A percentile compares a stretch with the other conserved stretches of the same genome.
phyloP scores from a whole-genome alignment of 2,113 vertebrate species.

The Beaufortia kweichowensis region DNA sequence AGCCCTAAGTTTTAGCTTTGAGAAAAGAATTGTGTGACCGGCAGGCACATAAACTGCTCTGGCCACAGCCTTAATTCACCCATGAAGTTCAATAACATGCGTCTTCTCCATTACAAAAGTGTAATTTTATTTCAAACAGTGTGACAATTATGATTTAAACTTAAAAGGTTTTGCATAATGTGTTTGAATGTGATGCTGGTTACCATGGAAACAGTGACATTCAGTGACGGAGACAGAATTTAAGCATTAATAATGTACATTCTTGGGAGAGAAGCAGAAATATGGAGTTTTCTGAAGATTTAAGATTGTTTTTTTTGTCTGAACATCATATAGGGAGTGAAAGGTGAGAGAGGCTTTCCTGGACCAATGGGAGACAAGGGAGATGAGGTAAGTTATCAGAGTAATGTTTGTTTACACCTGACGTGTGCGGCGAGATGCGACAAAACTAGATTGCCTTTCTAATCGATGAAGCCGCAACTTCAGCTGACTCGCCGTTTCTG shows the following conservation, averaged over 20 bases:
- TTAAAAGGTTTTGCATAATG: slow-evolving; percentile 19
- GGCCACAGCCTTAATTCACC: neutral
- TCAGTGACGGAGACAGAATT: neutral
- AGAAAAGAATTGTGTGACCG: neutral
- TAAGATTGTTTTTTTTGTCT: slow-evolving; percentile 28
- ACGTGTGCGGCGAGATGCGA: neutral
- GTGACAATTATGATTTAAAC: slow-evolving; percentile 38
- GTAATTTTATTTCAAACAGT: neutral
- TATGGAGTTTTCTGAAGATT: neutral
- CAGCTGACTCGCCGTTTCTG: no score
- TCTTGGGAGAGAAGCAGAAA: neutral
- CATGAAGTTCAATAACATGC: neutral
- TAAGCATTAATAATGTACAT: slow-evolving; percentile 23
- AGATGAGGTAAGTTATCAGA: slow-evolving; percentile 82
- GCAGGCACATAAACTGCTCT: neutral
- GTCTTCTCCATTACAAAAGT: neutral
- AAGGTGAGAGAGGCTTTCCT: slow-evolving; percentile 94
- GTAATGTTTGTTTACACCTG: slow-evolving; percentile 20
- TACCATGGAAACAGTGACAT: slow-evolving; percentile 67
- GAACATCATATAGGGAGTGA: slow-evolving; percentile 82
- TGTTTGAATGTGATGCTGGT: slow-evolving; percentile 57
- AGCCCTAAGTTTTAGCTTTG: neutral
- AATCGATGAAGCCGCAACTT: no score
- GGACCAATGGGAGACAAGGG: slow-evolving; percentile 90
- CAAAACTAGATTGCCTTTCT: neutral